Base-by-base conservation (phyloP, 2,113 vertebrate species). In the Stegastes partitus region DNA sequence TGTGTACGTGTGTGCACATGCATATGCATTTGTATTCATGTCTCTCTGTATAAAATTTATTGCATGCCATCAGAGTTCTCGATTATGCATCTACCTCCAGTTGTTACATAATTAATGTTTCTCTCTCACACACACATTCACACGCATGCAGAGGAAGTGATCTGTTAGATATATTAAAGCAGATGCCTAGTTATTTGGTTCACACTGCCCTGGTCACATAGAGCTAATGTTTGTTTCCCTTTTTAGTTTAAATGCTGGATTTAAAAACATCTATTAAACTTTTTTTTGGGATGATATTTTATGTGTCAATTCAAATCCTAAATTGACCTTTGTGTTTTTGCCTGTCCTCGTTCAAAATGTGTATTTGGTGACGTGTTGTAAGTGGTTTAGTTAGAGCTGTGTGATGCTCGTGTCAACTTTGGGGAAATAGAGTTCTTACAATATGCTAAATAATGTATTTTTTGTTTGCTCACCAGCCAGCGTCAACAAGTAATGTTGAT, bases 101-200 rank as follows among this genome's bases (percentile, higher is more conserved):
- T 70, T 74, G 68, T 85, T 83, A 74, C 59, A 77, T 71, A 80
- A 84, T 70, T 73, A 63, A 82, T 76, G n/a, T 61, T 56, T 31
- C 68, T 18, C 68, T 18, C 18, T 45, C 28, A 31, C 28, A 31
- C 28, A 14, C 11, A 26, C 28, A 16, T 49, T 51, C 49, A 47
- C 44, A 59, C 11, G 5, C 50, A 54, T 4, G 4, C 26, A 53
- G 16, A 65, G 53, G 55, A 71, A 54, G 58, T 66, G 31, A 70
- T 66, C 63, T 65, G 23, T 59, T n/a, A 8, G 63, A 63, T 51
- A 75, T 34, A 71, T 74, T 66, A 63, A 49, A 66, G 59, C 51
- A 19, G 66, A 34, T 57, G 11, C 15, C 51, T 22, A 31, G 37
- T 50, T 75, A 19, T 53, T 75, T 58, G 25, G 26, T 23, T 54